phyloP scores from a whole-genome alignment of 2,113 vertebrate species.

The Plotosus lineatus region DNA sequence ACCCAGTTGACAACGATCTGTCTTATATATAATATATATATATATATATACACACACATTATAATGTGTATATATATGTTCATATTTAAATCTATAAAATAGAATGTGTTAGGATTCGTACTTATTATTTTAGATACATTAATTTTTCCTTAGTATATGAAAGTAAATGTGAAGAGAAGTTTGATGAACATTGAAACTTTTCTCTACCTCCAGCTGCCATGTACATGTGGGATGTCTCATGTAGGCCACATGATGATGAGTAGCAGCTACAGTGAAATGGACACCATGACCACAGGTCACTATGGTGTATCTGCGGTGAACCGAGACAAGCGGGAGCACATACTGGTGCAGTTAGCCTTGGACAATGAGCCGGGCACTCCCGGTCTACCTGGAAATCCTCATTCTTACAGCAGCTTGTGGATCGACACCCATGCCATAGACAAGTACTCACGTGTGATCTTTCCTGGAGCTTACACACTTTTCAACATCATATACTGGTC shows the following conservation, averaged over 20 bases:
- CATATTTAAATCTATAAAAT: too few relatives aligned
- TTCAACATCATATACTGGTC: conserved; percentile 97
- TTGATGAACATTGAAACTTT: background rate
- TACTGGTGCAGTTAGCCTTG: conserved; percentile 83
- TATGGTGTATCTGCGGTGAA: conserved; percentile 74
- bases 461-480: conserved; percentile 86
- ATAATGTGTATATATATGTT: too few relatives aligned
- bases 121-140: too few relatives aligned
- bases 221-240: conserved; percentile 78
- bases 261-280: conserved; percentile 80
- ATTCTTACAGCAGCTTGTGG: conserved; percentile 77
- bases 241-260: conserved; percentile 75
- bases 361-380: conserved; percentile 72
- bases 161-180: background rate
- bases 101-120: too few relatives aligned
- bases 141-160: background rate
- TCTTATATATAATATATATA: too few relatives aligned
- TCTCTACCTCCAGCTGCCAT: conserved; percentile 68
- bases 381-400: conserved; percentile 68
- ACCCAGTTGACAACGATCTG: too few relatives aligned
- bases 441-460: conserved; percentile 89
- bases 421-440: conserved; percentile 92
- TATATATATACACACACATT: too few relatives aligned
- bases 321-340: conserved; percentile 76
- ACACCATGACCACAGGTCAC: conserved; percentile 77